Conservation (phyloP, 2,113 vertebrate species). For the Ivindomyrus marchei region DNA sequence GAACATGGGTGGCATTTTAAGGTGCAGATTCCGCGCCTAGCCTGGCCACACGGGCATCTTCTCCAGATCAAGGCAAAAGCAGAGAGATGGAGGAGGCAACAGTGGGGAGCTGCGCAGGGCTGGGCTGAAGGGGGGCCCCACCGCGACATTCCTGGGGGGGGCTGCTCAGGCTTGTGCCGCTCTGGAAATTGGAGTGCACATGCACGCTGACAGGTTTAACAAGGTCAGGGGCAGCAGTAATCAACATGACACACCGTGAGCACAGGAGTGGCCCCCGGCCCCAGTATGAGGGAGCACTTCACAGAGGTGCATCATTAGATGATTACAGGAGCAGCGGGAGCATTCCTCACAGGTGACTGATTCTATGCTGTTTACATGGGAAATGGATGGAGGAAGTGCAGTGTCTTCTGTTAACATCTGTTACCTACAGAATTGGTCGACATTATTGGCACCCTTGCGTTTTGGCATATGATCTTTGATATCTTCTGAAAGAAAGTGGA, state of each 20-base stretch:
- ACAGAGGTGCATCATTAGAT: slow-evolving; percentile 34
- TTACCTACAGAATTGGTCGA: not conserved
- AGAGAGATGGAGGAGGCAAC: not conserved
- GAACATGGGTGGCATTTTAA: not conserved
- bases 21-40: not conserved
- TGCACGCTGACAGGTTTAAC: slow-evolving; percentile 17
- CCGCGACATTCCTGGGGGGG: not conserved
- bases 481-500: not conserved
- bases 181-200: slow-evolving; percentile 8
- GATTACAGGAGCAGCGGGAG: slow-evolving; percentile 32
- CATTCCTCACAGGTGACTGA: slow-evolving; percentile 31
- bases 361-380: slow-evolving; percentile 4
- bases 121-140: not conserved
- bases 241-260: not conserved
- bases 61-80: not conserved
- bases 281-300: not conserved
- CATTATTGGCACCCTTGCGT: not conserved
- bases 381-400: not conserved
- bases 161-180: not conserved
- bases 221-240: slow-evolving; percentile 15
- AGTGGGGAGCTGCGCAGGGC: not conserved
- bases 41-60: not conserved
- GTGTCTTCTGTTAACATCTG: not conserved
- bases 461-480: not conserved
- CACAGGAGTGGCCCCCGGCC: slow-evolving; percentile 11